Conservation (phyloP, 2,113 vertebrate genomes). For the Plotosus lineatus region DNA sequence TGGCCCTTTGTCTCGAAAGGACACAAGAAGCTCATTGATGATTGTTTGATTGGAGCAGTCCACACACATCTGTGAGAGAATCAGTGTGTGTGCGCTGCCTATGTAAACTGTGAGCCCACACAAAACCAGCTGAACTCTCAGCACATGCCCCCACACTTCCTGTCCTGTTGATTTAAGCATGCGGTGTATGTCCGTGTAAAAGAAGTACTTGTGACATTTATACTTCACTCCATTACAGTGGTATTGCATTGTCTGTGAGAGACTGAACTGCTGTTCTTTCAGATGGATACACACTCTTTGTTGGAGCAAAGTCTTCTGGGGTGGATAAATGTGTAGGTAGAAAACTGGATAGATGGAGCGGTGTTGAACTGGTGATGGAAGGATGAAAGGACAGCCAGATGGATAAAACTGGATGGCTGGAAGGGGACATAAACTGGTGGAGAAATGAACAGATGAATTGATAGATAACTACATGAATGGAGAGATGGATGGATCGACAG, state of each 20-base stretch:
- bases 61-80: constrained; percentile 10
- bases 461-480: not conserved
- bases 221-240: not conserved
- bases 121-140: not conserved
- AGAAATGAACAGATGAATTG: not conserved
- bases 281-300: not conserved
- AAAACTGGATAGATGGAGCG: too few relatives aligned
- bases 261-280: not conserved
- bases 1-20: constrained; percentile 38
- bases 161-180: constrained; percentile 11
- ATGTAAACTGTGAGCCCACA: not conserved
- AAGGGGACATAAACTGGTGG: too few relatives aligned
- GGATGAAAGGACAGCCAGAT: not conserved
- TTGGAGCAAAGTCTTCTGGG: not conserved
- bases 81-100: not conserved
- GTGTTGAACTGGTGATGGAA: too few relatives aligned
- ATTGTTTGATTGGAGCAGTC: constrained; percentile 36
- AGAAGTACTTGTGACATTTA: not conserved
- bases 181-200: constrained; percentile 9
- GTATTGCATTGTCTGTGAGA: not conserved
- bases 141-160: not conserved
- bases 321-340: too few relatives aligned
- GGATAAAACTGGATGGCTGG: not conserved
- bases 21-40: constrained; percentile 52
- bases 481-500: not conserved